phyloP scores from a whole-genome alignment of 2,113 vertebrate genomes.

The Pontoporia blainvillei region DNA sequence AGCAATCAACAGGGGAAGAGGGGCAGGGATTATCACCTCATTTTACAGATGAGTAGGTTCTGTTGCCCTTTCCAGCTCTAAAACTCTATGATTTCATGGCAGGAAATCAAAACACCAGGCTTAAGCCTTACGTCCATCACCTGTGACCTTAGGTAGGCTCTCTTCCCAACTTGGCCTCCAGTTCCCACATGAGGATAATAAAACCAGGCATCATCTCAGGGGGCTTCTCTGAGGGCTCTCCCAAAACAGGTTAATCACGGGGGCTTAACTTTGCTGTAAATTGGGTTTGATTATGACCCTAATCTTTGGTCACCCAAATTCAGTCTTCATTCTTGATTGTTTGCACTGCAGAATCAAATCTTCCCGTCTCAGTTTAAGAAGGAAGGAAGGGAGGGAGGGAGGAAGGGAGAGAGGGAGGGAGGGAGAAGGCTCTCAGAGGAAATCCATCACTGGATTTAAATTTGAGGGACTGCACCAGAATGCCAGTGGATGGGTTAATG shows the following conservation, averaged over 20 bases:
- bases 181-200: background rate
- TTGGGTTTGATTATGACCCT: background rate
- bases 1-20: fast-evolving
- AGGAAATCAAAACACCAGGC: background rate
- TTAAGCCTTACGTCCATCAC: background rate
- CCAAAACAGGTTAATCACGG: fast-evolving
- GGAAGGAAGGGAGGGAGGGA: background rate
- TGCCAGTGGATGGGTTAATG: background rate
- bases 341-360: background rate
- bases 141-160: background rate
- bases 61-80: background rate
- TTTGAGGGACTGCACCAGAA: background rate
- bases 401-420: background rate
- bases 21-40: background rate
- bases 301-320: background rate
- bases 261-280: background rate
- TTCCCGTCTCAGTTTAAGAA: background rate
- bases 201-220: no score
- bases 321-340: background rate
- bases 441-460: background rate
- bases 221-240: background rate
- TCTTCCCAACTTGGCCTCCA: background rate
- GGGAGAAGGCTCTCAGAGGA: background rate
- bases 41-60: background rate
- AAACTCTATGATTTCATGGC: background rate